Evolutionary conservation across 2,888 invertebrate species (phyloP), one percentile per base, ranked within the genome.

Genomic region (Pristionchus arcanus): DNA sequence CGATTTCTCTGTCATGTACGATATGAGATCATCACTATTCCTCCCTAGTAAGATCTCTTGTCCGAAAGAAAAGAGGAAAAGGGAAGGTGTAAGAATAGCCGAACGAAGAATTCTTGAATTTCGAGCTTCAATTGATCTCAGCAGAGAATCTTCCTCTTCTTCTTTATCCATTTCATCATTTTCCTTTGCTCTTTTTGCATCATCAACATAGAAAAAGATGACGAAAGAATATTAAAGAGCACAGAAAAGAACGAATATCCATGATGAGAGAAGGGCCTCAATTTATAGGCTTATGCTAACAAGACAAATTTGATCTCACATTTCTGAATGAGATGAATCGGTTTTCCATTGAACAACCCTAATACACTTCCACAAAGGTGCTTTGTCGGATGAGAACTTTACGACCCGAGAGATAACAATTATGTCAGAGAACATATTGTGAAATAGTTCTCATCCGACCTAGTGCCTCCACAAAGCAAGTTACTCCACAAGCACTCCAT

Each of bases 101-200:
- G 74, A 74, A 21, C 19, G 74, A 19, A 74, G 74, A 19, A 74
- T 15, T 74, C 74, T 13, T 7, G 74, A 74, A 37, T 74, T 74
- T 21, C 74, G 74, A 74, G 74, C 74, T 74, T 74, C 74, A 13
- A 74, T 74, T n/a, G 74, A 74, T 74, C 74, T 74, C n/a, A 74
- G 74, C 2, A 74, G 74, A 7, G 74, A 74, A 74, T 74, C 74
- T 2, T 2, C 74, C 21, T 74, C 74, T 74, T 34, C 37, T 19
- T 37, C 74, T 37, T 37, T 74, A 2, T 74, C 74, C 34, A 37
- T 74, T n/a, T 34, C 34, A 74, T 74, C 74, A 19, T 37, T 37
- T 11, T 74, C 37, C 28, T 21, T 74, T 21, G 74, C 74, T 74
- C 74, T 13, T 37, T 19, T 74, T 9, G 37, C 5, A 74, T 74